Evolutionary conservation across 1,140 invertebrate species (phyloP), one percentile per base, ranked within the genome.

Genomic region (Heliconius melpomene): DNA sequence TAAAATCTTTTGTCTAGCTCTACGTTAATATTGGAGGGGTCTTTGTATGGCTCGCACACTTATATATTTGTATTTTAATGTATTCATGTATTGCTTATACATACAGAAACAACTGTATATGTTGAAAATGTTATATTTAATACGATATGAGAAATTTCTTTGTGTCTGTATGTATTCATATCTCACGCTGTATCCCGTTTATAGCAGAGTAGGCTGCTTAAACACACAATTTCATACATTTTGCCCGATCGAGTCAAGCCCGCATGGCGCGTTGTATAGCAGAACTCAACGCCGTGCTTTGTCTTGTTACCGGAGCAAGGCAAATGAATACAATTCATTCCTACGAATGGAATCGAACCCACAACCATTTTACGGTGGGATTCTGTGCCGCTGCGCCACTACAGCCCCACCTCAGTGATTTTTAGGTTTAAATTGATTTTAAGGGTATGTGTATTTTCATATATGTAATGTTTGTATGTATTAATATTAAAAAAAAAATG

Each of bases 1-100:
- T 66, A 66, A 29, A 66, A 66, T 66, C 60, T 66, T 66, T 66
- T 66, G 60, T 66, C 60, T 66, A 66, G n/a, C 60, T 66, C 60
- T 66, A 66, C 60, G 26, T 66, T 66, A n/a, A n/a, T 23, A 66
- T 66, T 57, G 54, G 29, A 72, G 18, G 70, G 70, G 29, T 11
- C n/a, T 72, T 38, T 36, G 36, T 38, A 38, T 20, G 71, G 71
- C 18, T 38, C 7, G 20, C n/a, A 72, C 38, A 40, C 8, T 5
- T 72, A 46, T 46, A 46, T 16, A 46, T 46, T 46, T 16, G 40
- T 46, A 46, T 16, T 46, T 46, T 46, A 46, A 46, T 46, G 40
- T 46, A 46, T 46, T 46, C 40, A 72, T 72, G 20, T 54, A 54
- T 54, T 20, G 13, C 26, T 20, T 36, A 5, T 20, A 71, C 18